Conservation (phyloP, 2,113 vertebrate genomes). For the Ochotona curzoniae region DNA sequence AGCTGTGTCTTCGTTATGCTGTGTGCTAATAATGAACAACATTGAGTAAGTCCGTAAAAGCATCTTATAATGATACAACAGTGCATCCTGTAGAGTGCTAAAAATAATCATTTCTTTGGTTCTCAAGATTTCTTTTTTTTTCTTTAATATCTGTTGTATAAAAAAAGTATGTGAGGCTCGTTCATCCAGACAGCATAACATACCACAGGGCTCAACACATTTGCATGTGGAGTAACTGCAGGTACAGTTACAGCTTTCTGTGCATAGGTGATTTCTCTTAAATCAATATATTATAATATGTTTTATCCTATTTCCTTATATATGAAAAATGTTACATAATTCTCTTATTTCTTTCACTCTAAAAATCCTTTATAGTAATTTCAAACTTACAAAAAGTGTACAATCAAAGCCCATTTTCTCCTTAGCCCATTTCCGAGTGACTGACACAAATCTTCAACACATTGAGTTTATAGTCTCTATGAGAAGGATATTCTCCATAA, state of each 20-base stretch:
- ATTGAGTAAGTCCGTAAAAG: background rate
- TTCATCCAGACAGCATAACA: background rate
- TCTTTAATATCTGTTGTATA: background rate
- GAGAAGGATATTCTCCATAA: background rate
- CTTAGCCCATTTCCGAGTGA: background rate
- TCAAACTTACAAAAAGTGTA: background rate
- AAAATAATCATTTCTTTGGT: background rate
- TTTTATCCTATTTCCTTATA: too few relatives aligned
- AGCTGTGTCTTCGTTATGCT: background rate
- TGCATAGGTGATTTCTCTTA: background rate
- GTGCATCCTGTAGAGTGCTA: background rate
- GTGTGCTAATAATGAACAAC: background rate
- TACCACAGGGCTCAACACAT: background rate
- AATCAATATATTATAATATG: background rate
- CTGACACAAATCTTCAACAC: background rate
- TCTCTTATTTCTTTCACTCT: constrained; percentile 17
- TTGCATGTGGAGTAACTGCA: background rate
- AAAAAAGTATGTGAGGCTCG: background rate
- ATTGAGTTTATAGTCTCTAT: background rate
- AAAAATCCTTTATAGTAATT: constrained; percentile 31
- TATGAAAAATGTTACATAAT: background rate
- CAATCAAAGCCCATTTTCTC: background rate
- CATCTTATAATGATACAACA: background rate
- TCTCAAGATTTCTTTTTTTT: background rate
- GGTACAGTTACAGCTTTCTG: background rate